Base-by-base conservation (phyloP, 2,888 invertebrate genomes). In the Orthosia incerta region DNA sequence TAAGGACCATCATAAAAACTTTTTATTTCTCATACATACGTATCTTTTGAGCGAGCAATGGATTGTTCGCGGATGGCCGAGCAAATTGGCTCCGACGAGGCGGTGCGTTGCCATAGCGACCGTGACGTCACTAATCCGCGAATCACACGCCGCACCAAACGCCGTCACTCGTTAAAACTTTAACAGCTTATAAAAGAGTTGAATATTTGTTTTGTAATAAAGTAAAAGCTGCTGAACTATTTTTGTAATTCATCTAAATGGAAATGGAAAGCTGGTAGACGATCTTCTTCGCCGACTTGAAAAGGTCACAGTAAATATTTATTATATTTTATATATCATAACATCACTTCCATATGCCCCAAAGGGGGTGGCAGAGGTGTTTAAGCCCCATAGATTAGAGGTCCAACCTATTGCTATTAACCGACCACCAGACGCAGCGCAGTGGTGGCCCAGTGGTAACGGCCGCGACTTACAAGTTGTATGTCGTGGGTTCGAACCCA, bases 61-160 rank as follows among this genome's bases (percentile, higher is more conserved):
- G 74, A 63, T 63, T 51, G 62, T 73, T 74, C 71, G 71, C 79
- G 84, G 80, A 71, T 80, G 86, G 80, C 68, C 72, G 83, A 70
- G 70, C 86, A 84, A 87, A 88, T 87, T 88, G 88, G 86, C 79
- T 72, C 69, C 86, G 71, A 67, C 70, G 82, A 74, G 64, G 85
- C 84, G 78, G 56, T 68, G 69, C 78, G 84, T 79, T 67, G 55
- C 71, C 72, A 78, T 85, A 73, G 61, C 71, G 53, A 77, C 70
- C 72, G 20, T 71, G 80, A 74, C 71, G 76, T 76, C 71, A 76
- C 83, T 85, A 86, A 86, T 86, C 85, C 80, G 74, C 59, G 62
- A 74, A 78, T 85, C 83, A 85, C 67, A 74, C 55, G 69, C 67
- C 78, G 61, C 67, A 51, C 75, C 56, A 65, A 56, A 46, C 57